phyloP scores from a whole-genome alignment of 2,888 invertebrate species.

The Metacarcinus magister region DNA sequence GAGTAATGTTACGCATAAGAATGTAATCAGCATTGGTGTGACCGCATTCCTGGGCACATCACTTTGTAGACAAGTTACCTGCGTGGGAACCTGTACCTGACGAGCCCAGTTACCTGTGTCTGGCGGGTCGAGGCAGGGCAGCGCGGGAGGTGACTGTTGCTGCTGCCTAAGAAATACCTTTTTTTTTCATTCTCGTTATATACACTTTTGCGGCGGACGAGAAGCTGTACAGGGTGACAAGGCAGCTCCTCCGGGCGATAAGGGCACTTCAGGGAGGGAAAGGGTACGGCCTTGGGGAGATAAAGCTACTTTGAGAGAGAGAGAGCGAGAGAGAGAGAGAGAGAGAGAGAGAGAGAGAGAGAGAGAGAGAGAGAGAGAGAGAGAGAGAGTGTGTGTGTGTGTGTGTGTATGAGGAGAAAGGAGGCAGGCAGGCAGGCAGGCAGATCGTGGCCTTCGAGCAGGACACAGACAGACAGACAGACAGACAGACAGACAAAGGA shows the following conservation, averaged over 20 bases:
- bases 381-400: slow-evolving; percentile 35
- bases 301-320: background rate
- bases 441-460: background rate
- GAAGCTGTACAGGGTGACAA: background rate
- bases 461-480: background rate
- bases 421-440: background rate
- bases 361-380: slow-evolving; percentile 51
- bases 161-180: background rate
- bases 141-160: background rate
- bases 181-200: background rate
- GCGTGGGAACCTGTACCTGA: slow-evolving; percentile 41
- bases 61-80: background rate
- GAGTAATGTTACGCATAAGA: background rate
- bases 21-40: background rate
- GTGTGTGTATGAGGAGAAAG: background rate
- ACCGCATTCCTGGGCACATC: slow-evolving; percentile 51
- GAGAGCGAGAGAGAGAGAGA: background rate
- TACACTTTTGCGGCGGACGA: background rate
- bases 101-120: background rate
- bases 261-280: background rate
- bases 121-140: background rate
- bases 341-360: slow-evolving; percentile 42
- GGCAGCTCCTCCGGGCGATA: background rate
- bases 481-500: background rate
- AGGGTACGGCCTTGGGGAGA: background rate